phyloP scores from a whole-genome alignment of 2,797 vertebrate genomes.

The Pogonophryne albipinna region DNA sequence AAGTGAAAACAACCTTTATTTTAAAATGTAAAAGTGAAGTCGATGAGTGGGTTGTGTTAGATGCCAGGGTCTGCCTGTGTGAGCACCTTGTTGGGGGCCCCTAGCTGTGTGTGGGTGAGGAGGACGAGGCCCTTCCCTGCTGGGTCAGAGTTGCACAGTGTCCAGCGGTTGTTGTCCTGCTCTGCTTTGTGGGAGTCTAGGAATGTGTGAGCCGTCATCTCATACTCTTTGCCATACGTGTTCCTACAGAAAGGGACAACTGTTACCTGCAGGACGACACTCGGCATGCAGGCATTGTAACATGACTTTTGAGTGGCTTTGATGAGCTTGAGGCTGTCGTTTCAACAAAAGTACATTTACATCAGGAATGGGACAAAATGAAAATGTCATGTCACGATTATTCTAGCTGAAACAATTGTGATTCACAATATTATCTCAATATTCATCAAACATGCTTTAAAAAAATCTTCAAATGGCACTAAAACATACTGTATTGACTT shows the following conservation, averaged over 20 bases:
- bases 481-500: too few species aligned
- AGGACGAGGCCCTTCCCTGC: constrained; percentile 59
- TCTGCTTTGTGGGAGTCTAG: constrained; percentile 90
- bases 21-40: neutral
- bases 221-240: constrained; percentile 89
- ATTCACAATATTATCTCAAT: too few species aligned
- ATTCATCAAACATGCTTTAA: too few species aligned
- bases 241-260: constrained; percentile 82
- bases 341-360: neutral
- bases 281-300: neutral
- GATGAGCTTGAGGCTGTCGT: neutral
- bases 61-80: constrained; percentile 12
- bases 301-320: constrained; percentile 8
- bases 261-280: constrained; percentile 19
- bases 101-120: constrained; percentile 58
- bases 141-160: constrained; percentile 87
- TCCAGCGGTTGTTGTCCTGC: constrained; percentile 91
- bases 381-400: too few species aligned
- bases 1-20: constrained; percentile 35
- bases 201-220: constrained; percentile 91
- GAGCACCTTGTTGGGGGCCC: constrained; percentile 12
- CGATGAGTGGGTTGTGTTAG: neutral
- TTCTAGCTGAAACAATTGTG: too few species aligned
- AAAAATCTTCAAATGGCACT: too few species aligned
- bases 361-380: too few species aligned